Percentiles rank a stretch among this genome's conserved stretches.
These are phyloP conservation scores for Archaeoteleia sp. DNA, from an alignment of 2,888 invertebrate species.

Conservation along the genomic window DNA sequence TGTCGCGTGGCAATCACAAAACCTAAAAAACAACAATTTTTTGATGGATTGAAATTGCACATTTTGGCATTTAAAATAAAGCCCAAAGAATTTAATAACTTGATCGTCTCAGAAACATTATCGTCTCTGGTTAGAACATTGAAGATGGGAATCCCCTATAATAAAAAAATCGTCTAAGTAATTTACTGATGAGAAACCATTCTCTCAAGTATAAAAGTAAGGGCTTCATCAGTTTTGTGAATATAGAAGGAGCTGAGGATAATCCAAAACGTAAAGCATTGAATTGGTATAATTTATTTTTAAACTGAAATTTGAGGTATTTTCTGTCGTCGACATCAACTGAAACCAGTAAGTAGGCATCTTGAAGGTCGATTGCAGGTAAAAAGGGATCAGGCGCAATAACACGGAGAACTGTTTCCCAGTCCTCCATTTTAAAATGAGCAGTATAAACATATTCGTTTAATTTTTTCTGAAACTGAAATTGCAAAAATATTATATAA, in stretches of 20 bases:
- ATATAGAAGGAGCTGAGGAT: slow-evolving; percentile 17
- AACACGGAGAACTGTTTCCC: slow-evolving; percentile 9
- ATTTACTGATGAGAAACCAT: slow-evolving; percentile 1
- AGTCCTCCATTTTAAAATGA: slow-evolving; percentile 31
- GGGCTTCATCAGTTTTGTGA: slow-evolving; percentile 28
- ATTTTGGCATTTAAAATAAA: no score
- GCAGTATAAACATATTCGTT: slow-evolving; percentile 9
- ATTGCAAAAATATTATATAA: slow-evolving; percentile 16
- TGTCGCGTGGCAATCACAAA: slow-evolving; percentile 3
- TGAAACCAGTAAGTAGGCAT: slow-evolving; percentile 17
- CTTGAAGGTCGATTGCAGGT: slow-evolving; percentile 10
- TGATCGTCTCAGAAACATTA: no score
- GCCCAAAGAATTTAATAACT: no score
- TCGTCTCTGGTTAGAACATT: slow-evolving; percentile 8
- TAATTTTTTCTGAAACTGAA: slow-evolving; percentile 16
- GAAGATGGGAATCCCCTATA: neutral
- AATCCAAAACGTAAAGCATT: slow-evolving; percentile 18
- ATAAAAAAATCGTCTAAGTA: slow-evolving; percentile 27
- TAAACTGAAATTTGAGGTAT: slow-evolving; percentile 20
- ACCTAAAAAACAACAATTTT: no score
- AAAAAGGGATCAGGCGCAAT: slow-evolving; percentile 1
- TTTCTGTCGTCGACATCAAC: slow-evolving; percentile 10
- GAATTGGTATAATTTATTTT: slow-evolving; percentile 14
- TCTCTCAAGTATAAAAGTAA: neutral
- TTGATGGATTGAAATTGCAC: no score